Conservation (phyloP, 2,113 vertebrate species). For the Strix uralensis region DNA sequence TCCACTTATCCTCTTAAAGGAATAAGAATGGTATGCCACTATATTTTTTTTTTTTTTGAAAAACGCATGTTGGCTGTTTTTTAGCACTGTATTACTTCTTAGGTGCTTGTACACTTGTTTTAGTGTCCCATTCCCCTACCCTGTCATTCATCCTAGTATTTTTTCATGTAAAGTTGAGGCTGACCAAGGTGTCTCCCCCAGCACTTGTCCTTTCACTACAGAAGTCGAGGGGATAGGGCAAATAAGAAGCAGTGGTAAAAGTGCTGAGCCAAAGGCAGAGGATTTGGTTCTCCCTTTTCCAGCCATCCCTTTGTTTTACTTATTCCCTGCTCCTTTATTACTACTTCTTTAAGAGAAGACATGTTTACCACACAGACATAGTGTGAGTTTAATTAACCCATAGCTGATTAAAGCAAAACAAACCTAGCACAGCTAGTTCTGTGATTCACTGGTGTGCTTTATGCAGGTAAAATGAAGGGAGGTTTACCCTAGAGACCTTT, state of each 20-base stretch:
- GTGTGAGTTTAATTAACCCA: not conserved
- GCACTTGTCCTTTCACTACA: not conserved
- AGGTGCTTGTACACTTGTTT: not conserved
- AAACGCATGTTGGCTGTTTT: not conserved
- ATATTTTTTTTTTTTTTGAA: not conserved
- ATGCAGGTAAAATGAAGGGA: not conserved
- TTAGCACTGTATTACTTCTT: not conserved
- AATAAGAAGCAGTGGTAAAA: not conserved
- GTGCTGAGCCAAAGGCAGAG: not conserved
- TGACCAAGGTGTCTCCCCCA: accelerated
- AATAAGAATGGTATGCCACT: not conserved
- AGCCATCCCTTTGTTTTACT: not conserved
- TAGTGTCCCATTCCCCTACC: not conserved
- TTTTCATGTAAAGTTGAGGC: not conserved
- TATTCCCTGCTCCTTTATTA: not conserved
- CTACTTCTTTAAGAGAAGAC: not conserved
- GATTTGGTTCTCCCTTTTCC: not conserved
- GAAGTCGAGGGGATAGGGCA: not conserved
- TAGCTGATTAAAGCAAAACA: not conserved
- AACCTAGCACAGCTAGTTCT: not conserved
- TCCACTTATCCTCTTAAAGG: not conserved
- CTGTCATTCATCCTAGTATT: not conserved
- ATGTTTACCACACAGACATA: not conserved
- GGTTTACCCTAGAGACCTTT: not conserved
- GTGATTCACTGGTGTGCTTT: not conserved